Evolutionary conservation across 2,888 invertebrate species (phyloP), one percentile per base, ranked within the genome.

Genomic region (Caenorhabditis angaria): DNA sequence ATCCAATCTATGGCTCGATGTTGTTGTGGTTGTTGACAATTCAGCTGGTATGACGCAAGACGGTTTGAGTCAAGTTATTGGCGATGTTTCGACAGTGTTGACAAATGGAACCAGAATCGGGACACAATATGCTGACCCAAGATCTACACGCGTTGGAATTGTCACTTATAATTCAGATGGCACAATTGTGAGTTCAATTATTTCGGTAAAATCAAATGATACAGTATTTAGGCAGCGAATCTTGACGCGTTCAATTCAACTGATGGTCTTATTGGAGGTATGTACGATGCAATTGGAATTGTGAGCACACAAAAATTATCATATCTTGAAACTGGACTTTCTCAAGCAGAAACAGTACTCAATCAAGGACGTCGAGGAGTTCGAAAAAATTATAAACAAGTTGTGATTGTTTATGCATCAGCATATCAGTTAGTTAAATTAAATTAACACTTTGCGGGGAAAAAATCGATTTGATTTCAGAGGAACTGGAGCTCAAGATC

Each of bases 321-420:
- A 18, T 8, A 4, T 2, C 61, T 48, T 64, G 61, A 0, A 56
- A 70, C 48, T 8, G 72, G 72, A 41, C 54, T 72, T 25, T 32
- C 60, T 10, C 47, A 32, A 25, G 72, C 72, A 14, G 67, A 65
- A 35, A 22, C 61, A 25, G 32, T 72, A 10, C 24, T 72, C 1
- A 56, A 51, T 10, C 28, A 25, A 0, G 67, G 61, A 27, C 56
- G 61, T 27, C 20, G 29, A 12, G 25, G 35, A 2, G 10, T 29
- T 4, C 28, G 72, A 14, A n/a, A 27, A 10, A 65, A 72, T 24
- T 72, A 61, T 22, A 47, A 68, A 20, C 56, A 66, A 35, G 65
- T 59, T 25, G 59, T 72, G 22, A 68, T 72, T 27, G 63, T 72
- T 18, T 72, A 72, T 41, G 62, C 70, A 0, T 70, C 70, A 10